Base-by-base conservation (phyloP, 2,113 vertebrate genomes). In the Petrocephalus microphthalmus region DNA sequence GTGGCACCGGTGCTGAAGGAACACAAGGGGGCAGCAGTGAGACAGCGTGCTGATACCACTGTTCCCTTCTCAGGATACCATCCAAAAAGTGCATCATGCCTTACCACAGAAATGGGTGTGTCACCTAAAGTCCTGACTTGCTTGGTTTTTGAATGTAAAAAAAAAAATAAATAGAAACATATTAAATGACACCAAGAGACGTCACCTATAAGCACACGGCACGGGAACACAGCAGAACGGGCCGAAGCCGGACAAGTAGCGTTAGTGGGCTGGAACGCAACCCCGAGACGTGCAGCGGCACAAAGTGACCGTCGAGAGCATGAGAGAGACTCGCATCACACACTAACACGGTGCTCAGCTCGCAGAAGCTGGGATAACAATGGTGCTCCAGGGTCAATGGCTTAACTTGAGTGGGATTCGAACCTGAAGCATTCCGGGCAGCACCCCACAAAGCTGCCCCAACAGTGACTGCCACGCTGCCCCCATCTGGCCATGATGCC, bases 401-500 rank as follows among this genome's bases (percentile, higher is more conserved):
- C 49, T 2, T 89, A n/a, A 57, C 89, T 89, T 91, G 88, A 78
- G 82, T 90, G 90, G 92, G 89, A 92, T 92, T 91, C 91, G 22
- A 91, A n/a, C 25, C 19, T 82, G 29, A 56, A 85, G 87, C 25
- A 22, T 87, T n/a, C 87, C 15, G 60, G 64, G 67, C 29, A 22
- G 53, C 37, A 45, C 19, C 53, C 67, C 19, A 7, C 47, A 37
- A 33, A 85, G 49, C 87, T 29, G 51, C 67, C 47, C 33, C 13
- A 5, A 82, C 49, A 78, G 19, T 4, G 49, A 88, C 19, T 52
- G 87, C 67, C 85, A 89, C 88, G 85, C 88, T 88, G 89, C 91
- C 87, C 88, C 37, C 81, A 87, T 84, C 90, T 84, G 88, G 88
- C 89, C 83, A 57, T 90, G 53, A 67, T 87, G 92, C 89, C 87